Evolutionary conservation across 2,113 vertebrate species (phyloP).

Genomic region (Nothocercus julius): DNA sequence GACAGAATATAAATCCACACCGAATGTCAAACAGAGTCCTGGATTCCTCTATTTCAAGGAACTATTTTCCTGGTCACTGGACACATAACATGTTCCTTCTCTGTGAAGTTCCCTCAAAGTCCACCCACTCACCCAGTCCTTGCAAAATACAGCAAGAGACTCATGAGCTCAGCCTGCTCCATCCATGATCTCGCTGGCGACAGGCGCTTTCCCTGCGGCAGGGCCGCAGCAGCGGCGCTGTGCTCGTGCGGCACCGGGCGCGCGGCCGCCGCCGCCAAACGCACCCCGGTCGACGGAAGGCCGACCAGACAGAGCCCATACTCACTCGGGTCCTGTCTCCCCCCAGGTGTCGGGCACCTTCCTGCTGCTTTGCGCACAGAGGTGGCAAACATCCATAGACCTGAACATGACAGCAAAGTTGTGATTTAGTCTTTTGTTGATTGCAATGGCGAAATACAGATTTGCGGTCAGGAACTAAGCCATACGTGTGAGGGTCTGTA

Average conservation of each 20-base stretch:
- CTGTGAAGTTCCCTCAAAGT: background rate
- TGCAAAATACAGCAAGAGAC: background rate
- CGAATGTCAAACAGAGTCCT: background rate
- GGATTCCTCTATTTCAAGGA: background rate
- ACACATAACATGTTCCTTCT: background rate
- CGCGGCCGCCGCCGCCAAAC: accelerated
- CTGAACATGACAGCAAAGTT: background rate
- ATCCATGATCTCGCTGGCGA: background rate
- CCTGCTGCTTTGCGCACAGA: background rate
- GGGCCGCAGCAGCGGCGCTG: no score
- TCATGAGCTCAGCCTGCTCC: background rate
- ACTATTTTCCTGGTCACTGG: background rate
- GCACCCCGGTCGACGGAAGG: background rate
- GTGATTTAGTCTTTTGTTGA: background rate
- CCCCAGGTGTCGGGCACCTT: background rate
- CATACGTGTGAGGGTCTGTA: background rate
- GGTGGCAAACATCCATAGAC: background rate
- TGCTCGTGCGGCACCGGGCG: accelerated
- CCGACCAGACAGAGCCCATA: background rate
- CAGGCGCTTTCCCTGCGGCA: background rate
- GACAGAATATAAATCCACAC: background rate
- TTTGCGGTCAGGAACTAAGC: background rate
- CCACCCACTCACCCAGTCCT: background rate
- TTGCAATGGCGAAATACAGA: background rate
- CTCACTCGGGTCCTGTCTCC: background rate